phyloP scores from a whole-genome alignment of 2,113 vertebrate genomes.

The Mustela nigripes region DNA sequence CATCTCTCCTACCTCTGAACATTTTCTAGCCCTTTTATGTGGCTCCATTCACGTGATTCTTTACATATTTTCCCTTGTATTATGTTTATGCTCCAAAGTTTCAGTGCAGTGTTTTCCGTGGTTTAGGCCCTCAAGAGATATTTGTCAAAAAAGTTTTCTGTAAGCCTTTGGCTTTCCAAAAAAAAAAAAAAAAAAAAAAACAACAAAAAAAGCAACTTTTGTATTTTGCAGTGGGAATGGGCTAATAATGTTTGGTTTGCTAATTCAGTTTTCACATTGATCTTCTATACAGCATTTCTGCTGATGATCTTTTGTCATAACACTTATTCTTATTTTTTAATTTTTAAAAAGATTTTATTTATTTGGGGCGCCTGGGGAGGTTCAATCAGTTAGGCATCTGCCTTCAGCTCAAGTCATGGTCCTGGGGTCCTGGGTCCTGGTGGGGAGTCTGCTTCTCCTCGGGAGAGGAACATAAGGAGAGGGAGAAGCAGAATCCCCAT shows the following conservation, averaged over 20 bases:
- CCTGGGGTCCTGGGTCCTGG: background rate
- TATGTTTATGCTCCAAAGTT: background rate
- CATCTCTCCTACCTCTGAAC: background rate
- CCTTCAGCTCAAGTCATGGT: background rate
- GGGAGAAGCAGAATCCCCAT: background rate
- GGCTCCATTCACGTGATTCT: background rate
- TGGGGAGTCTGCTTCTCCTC: background rate
- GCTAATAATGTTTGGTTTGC: background rate
- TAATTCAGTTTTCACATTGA: slow-evolving; percentile 20
- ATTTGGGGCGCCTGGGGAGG: background rate
- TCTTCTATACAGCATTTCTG: background rate
- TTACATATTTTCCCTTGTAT: background rate
- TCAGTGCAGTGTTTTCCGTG: background rate
- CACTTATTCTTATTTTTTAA: background rate
- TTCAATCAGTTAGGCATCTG: background rate
- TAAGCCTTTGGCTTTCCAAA: background rate
- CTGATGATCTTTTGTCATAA: background rate
- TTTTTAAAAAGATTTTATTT: background rate
- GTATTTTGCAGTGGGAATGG: background rate
- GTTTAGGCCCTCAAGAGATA: background rate
- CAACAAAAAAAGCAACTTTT: background rate
- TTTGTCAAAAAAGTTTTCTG: background rate
- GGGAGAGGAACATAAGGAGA: background rate
- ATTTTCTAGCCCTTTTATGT: background rate
- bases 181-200: background rate